These are phyloP conservation scores for Poeciliopsis presidionis DNA, from an alignment of 2,797 vertebrate species.

Conservation along the genomic window DNA sequence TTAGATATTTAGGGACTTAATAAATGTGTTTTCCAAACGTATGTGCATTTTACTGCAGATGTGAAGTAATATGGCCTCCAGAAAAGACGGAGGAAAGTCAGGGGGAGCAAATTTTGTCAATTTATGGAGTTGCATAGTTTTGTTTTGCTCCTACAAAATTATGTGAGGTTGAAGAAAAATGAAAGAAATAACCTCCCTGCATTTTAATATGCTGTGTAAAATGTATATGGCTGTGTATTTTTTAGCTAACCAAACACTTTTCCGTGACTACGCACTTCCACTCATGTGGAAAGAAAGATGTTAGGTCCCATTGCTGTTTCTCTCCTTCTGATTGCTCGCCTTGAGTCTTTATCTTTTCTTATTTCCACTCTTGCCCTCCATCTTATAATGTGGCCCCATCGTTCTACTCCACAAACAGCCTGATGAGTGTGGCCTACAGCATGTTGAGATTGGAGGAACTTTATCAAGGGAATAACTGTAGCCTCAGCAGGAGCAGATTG, in stretches of 20 bases:
- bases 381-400: constrained; percentile 20
- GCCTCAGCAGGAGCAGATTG: constrained; percentile 10
- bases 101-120: constrained; percentile 32
- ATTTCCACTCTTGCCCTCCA: constrained; percentile 33
- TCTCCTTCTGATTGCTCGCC: constrained; percentile 47
- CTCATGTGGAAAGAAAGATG: constrained; percentile 39
- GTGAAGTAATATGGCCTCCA: constrained; percentile 56
- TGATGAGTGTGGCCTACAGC: constrained; percentile 44
- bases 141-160: constrained; percentile 29
- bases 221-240: constrained; percentile 24
- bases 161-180: constrained; percentile 23
- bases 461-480: constrained; percentile 9
- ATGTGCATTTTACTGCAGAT: constrained; percentile 29
- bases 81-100: constrained; percentile 39
- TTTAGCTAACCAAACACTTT: constrained; percentile 30
- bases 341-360: constrained; percentile 40
- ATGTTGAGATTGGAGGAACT: constrained; percentile 38
- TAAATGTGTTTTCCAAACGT: constrained; percentile 14
- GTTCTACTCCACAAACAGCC: constrained; percentile 24
- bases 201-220: constrained; percentile 20
- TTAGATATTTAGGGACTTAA: constrained; percentile 13
- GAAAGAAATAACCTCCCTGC: constrained; percentile 23
- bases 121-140: constrained; percentile 22
- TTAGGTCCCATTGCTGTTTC: constrained; percentile 64
- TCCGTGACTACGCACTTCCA: constrained; percentile 34